Evolutionary conservation across 2,113 vertebrate species (phyloP).

Genomic region (Thomomys bottae): DNA sequence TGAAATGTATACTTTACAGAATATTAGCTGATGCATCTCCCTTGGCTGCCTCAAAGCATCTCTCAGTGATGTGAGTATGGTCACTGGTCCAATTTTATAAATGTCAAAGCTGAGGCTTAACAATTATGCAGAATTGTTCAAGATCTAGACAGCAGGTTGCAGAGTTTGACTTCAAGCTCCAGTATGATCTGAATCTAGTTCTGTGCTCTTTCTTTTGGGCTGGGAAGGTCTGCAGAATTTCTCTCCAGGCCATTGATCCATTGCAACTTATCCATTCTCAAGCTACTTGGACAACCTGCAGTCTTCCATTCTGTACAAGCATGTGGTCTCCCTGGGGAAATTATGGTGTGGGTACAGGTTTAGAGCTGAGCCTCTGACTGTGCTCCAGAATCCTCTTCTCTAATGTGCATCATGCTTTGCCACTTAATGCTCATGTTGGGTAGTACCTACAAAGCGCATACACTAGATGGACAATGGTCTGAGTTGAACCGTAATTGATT

Average conservation of each 20-base stretch:
- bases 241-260: not conserved
- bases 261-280: not conserved
- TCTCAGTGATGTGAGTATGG: not conserved
- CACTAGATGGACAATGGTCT: not conserved
- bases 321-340: not conserved
- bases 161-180: not conserved
- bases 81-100: not conserved
- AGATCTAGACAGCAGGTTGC: not conserved
- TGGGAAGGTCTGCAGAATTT: not conserved
- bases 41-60: not conserved
- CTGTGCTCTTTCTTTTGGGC: not conserved
- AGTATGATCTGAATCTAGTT: not conserved
- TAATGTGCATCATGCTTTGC: not conserved
- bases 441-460: not conserved
- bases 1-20: not conserved
- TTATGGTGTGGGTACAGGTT: slow-evolving; percentile 3
- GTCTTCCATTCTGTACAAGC: slow-evolving; percentile 14
- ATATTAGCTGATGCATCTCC: not conserved
- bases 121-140: not conserved
- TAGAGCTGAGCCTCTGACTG: slow-evolving; percentile 38
- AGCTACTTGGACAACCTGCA: not conserved
- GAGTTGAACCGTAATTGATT: fast-evolving
- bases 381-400: slow-evolving; percentile 33
- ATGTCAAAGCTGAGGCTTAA: not conserved
- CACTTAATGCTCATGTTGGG: slow-evolving; percentile 53